phyloP scores from a whole-genome alignment of 2,113 vertebrate species.

The Octodon degus region DNA sequence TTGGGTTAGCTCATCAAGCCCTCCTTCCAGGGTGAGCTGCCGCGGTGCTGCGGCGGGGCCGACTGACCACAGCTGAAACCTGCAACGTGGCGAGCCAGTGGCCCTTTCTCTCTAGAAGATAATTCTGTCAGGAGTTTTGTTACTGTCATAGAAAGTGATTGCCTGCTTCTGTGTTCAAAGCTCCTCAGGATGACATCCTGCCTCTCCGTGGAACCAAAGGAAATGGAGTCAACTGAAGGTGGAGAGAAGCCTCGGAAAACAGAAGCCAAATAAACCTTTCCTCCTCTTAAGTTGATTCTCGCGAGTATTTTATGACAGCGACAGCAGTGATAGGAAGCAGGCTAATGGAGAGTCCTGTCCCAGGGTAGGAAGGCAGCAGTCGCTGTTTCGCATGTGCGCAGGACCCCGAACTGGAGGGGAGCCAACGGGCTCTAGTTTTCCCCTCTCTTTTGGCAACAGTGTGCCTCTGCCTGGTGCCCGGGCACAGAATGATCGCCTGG shows the following conservation, averaged over 20 bases:
- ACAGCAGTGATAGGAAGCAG: neutral
- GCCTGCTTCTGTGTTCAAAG: constrained; percentile 2
- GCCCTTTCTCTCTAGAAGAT: neutral
- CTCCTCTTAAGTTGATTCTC: no score
- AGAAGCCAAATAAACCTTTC: neutral
- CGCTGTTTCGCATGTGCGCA: neutral
- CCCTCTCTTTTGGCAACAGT: neutral
- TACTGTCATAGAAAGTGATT: neutral
- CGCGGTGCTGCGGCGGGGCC: no score
- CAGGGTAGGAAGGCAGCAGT: neutral
- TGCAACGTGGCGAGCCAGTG: neutral
- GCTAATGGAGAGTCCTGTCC: neutral
- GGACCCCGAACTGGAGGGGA: neutral
- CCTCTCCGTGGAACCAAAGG: neutral
- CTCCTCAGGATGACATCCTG: neutral
- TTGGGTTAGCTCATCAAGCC: neutral
- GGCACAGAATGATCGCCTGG: neutral
- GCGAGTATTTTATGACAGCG: neutral
- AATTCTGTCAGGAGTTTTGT: neutral
- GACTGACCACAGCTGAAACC: neutral
- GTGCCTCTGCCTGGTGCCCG: neutral
- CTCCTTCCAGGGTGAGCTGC: neutral
- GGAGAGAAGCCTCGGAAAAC: neutral
- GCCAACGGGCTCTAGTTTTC: neutral
- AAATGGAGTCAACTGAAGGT: neutral